Evolutionary conservation across 2,888 invertebrate genomes (phyloP), one percentile per base, ranked within the genome.

Genomic region (Drosophila fungiperda): DNA sequence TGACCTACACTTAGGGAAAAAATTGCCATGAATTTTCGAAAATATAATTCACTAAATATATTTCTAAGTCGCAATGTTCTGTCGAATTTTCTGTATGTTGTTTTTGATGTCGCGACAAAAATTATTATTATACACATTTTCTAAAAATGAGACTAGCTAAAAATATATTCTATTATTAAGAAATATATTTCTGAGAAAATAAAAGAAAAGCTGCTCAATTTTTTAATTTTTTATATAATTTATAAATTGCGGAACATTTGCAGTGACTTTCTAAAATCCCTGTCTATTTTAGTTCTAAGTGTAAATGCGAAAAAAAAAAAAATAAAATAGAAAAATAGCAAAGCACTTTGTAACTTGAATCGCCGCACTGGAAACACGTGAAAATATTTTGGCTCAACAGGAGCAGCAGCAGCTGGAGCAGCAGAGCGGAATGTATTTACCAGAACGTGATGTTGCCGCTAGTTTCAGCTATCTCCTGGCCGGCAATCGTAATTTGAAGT

Each of bases 401-500:
- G 71, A 36, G 72, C 89, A 90, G 0, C 26, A 26, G 26, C 0
- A 26, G 26, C 26, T 5, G 29, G 29, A 29, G 29, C 89, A 90
- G 73, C 73, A 35, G 72, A 74, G 87, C 73, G 78, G 74, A 86
- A 90, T 85, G 89, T 85, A 83, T 85, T 85, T 85, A 90, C 74
- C 32, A 63, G 84, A 71, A 86, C 85, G 85, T 86, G 85, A 77
- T 83, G 55, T 63, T 75, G 36, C 68, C 61, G 29, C 53, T 50
- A 59, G 65, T 48, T 53, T 12, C 55, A 33, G n/a, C 36, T 26
- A 63, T 48, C 40, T 63, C 33, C 54, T 52, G 61, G 40, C 29
- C 58, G 57, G 80, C 80, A 89, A 86, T 90, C 82, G 90, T 89
- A 89, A 89, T 89, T 90, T 89, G 75, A 79, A 88, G 81, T 89